Evolutionary conservation across 1,140 invertebrate species (phyloP).

Genomic region (Oncopeltus fasciatus): DNA sequence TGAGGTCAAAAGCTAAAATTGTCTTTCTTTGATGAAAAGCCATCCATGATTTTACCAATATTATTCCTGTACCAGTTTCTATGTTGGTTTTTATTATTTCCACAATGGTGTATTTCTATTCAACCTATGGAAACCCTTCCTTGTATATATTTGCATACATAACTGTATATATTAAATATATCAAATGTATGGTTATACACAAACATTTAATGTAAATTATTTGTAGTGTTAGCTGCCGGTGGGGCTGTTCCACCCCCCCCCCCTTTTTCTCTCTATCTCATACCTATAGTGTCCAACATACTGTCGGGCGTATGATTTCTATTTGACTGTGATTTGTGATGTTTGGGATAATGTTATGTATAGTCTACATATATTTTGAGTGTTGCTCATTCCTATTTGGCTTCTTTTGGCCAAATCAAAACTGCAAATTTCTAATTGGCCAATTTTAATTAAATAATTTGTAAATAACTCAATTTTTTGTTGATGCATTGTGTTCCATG

Average conservation of each 20-base stretch:
- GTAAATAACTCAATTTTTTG: not conserved
- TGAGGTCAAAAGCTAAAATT: no score
- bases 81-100: not conserved
- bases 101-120: constrained; percentile 4
- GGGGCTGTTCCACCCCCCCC: no score
- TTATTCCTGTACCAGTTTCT: no score
- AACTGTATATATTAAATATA: not conserved
- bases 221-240: not conserved
- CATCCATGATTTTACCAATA: no score
- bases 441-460: not conserved
- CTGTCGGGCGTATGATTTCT: constrained; percentile 1
- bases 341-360: constrained; percentile 3
- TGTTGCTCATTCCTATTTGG: constrained; percentile 1
- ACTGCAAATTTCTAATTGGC: not conserved
- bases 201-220: not conserved
- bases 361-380: constrained; percentile 5
- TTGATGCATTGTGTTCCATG: not conserved
- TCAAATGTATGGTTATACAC: not conserved
- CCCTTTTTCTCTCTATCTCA: no score
- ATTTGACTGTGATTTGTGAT: constrained; percentile 7
- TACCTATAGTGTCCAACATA: not conserved
- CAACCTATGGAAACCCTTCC: not conserved
- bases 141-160: not conserved
- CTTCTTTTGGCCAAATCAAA: not conserved
- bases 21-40: no score